Percentiles rank a stretch among this genome's conserved stretches.
Conservation (phyloP, 2,113 vertebrate species). For the Cyprinodon brontotheroides region DNA sequence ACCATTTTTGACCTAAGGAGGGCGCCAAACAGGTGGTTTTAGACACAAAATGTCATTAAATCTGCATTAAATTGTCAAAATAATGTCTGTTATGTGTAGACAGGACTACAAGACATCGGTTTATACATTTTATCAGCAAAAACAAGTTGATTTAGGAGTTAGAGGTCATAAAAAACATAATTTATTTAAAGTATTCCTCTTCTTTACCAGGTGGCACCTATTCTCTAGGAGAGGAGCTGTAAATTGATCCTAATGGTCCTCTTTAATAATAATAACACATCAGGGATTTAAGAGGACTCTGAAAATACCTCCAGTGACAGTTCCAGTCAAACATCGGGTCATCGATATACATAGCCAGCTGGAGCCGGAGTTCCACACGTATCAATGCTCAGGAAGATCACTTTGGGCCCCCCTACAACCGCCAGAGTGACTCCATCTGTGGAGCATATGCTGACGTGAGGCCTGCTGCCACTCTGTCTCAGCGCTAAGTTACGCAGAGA, state of each 20-base stretch:
- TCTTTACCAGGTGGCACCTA: neutral
- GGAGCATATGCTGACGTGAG: conserved; percentile 56
- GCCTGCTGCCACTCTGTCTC: conserved; percentile 62
- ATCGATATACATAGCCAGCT: conserved; percentile 25
- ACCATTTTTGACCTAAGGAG: too few relatives aligned
- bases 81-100: too few relatives aligned
- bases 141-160: too few relatives aligned
- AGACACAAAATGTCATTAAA: too few relatives aligned
- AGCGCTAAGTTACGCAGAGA: conserved; percentile 45
- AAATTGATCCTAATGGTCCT: conserved; percentile 18
- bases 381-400: conserved; percentile 54
- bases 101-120: too few relatives aligned
- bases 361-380: conserved; percentile 62
- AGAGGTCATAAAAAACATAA: too few relatives aligned
- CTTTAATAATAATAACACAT: conserved; percentile 41
- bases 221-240: neutral
- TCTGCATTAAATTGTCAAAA: too few relatives aligned
- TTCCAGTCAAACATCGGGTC: conserved; percentile 26
- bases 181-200: too few relatives aligned
- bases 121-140: too few relatives aligned
- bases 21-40: too few relatives aligned
- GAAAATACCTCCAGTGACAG: conserved; percentile 24
- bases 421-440: conserved; percentile 69
- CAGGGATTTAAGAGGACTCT: conserved; percentile 12
- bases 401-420: conserved; percentile 47